A percentile compares a stretch with the other conserved stretches of the same genome.
Evolutionary conservation across 2,113 vertebrate species (phyloP).

Genomic region (Phainopepla nitens): DNA sequence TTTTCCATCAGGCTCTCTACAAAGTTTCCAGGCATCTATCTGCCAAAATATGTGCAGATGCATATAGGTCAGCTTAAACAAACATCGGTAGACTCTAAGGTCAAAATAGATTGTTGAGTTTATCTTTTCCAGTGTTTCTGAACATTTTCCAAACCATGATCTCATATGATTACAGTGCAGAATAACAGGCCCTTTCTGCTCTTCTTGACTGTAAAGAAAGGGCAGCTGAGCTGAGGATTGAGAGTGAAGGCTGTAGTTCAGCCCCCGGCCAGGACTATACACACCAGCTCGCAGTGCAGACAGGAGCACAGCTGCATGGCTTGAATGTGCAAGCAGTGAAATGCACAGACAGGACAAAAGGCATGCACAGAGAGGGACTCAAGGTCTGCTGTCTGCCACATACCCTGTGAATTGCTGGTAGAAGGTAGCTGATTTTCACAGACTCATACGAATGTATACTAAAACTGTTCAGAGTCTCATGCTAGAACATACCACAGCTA

Average conservation of each 20-base stretch:
- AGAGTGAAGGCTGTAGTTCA: neutral
- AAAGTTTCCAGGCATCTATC: neutral
- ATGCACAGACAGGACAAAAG: neutral
- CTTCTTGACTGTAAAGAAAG: neutral
- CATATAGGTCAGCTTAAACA: slow-evolving; percentile 9
- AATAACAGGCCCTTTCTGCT: neutral
- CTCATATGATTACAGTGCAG: neutral
- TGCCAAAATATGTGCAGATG: neutral
- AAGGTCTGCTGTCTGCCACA: neutral
- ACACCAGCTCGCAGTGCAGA: neutral
- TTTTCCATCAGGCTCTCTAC: neutral
- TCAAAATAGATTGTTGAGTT: slow-evolving; percentile 1
- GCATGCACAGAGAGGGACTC: neutral
- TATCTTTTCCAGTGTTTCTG: slow-evolving; percentile 26
- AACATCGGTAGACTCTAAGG: neutral
- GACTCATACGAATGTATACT: neutral
- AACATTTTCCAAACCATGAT: neutral
- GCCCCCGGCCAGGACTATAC: neutral
- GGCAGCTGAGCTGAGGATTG: neutral
- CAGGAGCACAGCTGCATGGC: neutral
- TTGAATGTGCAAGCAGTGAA: neutral
- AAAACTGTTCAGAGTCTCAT: neutral
- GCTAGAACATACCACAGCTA: neutral
- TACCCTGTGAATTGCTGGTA: neutral
- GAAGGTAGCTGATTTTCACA: neutral